Base-by-base conservation (phyloP, 2,113 vertebrate species). In the Progne subis region DNA sequence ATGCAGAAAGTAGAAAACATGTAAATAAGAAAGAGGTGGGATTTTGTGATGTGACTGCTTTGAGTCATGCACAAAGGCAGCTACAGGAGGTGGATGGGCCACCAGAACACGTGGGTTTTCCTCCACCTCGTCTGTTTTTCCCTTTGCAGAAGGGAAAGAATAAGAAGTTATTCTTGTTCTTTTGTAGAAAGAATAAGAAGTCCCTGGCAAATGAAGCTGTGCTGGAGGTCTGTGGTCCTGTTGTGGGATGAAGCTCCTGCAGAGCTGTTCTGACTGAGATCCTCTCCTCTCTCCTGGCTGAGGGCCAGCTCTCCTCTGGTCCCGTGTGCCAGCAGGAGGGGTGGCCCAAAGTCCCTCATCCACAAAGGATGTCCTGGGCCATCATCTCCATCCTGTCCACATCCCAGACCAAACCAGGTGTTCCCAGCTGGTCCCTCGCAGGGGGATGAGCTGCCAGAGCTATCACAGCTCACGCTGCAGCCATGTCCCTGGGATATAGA, bases 1-100 rank as follows among this genome's bases (percentile, higher is more conserved):
- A 71, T 50, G 18, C 32, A 59, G 63, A 46, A 83, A 88, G 49
- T 46, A 26, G 41, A 90, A 92, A 93, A 80, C 46, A 63, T 0
- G 6, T 65, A 96, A 78, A 78, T 89, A 89, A 91, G 65, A 82
- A 74, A 77, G 84, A 53, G 43, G 32, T 87, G 63, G 84, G 76
- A 92, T 80, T 81, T 44, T 71, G 43, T 84, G 63, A 43, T 67
- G 43, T 0, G 12, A 37, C 43, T 91, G 79, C 75, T 82, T 91
- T 86, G 78, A 93, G 82, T 53, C 79, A 60, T 24, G 19, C 78
- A 61, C 57, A 79, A 78, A 94, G 43, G 84, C 57, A 70, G 56
- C 61, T 85, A 65, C 4, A 6, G 81, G 87, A 91, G 63, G n/a
- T 57, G 81, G 87, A 77, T 2, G 31, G 84, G 69, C 11, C 24